A percentile compares a stretch with the other conserved stretches of the same genome.
These are phyloP conservation scores for Leptinotarsa juncta DNA, from an alignment of 2,888 invertebrate genomes.

Conservation along the genomic window DNA sequence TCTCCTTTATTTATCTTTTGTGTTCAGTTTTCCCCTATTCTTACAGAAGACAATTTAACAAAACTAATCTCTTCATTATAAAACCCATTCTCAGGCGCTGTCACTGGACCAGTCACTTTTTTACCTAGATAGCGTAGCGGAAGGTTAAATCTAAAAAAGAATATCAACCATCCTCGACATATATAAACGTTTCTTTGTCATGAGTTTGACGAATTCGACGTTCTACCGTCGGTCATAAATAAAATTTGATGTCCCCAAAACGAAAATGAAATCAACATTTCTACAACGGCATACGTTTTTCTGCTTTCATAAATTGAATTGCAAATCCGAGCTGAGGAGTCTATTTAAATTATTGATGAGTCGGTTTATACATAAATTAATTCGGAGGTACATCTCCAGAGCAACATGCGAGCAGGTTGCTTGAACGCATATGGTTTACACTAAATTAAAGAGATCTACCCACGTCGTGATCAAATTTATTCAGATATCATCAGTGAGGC, in stretches of 20 bases:
- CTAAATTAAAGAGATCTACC: conserved; percentile 15
- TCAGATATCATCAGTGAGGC: conserved; percentile 25
- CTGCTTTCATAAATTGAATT: conserved; percentile 39
- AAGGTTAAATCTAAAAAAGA: conserved; percentile 39
- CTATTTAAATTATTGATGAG: conserved; percentile 47
- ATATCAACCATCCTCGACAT: conserved; percentile 46
- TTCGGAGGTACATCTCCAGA: conserved; percentile 24
- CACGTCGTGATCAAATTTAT: conserved; percentile 19
- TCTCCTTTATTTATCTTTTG: not conserved
- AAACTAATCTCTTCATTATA: too few relatives aligned
- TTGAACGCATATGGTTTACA: conserved; percentile 5
- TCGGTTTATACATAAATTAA: conserved; percentile 41
- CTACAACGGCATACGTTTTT: conserved; percentile 28
- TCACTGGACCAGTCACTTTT: conserved; percentile 46
- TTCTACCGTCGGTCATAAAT: conserved; percentile 38
- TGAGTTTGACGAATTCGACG: conserved; percentile 48
- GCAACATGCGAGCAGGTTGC: conserved; percentile 29
- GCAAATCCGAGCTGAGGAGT: conserved; percentile 42
- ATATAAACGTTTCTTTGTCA: conserved; percentile 52
- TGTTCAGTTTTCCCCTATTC: not conserved
- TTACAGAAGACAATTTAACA: not conserved
- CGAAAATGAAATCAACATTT: conserved; percentile 29
- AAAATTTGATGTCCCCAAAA: conserved; percentile 34
- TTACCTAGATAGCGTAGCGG: conserved; percentile 40
- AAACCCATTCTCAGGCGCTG: not conserved